Base-by-base conservation (phyloP, 2,113 vertebrate species). In the Ophthalmolycus amberensis region DNA sequence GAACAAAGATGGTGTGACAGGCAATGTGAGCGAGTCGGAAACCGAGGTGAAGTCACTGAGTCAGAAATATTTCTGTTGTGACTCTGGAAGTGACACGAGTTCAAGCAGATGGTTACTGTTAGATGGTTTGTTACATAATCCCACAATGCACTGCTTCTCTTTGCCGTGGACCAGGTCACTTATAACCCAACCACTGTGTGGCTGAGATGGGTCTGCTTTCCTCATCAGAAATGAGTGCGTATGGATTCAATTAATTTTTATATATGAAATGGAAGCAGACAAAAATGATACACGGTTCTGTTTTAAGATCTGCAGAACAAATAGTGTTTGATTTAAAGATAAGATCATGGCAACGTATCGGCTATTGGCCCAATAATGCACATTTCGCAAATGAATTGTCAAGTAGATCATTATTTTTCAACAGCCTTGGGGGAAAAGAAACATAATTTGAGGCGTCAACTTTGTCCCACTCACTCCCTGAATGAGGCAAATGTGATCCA, bases 91-190 rank as follows among this genome's bases (percentile, higher is more conserved):
- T 78, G 58, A 85, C 34, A 79, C 38, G 42, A 59, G 67, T 27
- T 37, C 40, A 20, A 9, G 50, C 84, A 91, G 77, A 89, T 89
- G 84, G 76, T 77, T 71, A 75, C 44, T 72, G 71, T 84, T 90
- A 80, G 12, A 71, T 1, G 25, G 9, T 20, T 60, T 71, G 9
- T 88, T 71, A 64, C 16, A 34, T 46, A 85, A 83, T 34, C 34
- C 22, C 52, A 58, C 3, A 52, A 68, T 34, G 14, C 9, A 20
- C n/a, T 64, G 38, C 27, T 16, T 67, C 38, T 66, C 27, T 82
- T 40, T 83, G 50, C 62, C 12, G 14, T 16, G 27, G 14, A 73
- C 58, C 27, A 48, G 46, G 5, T 83, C 81, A 84, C 52, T 58
- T 46, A 87, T 77, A 69, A 83, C 83, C 29, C 1, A n/a, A 44